Percentiles rank a stretch among this genome's conserved stretches.
These are phyloP conservation scores for Siniperca obscura DNA, from an alignment of 2,797 vertebrate genomes.

Conservation along the genomic window DNA sequence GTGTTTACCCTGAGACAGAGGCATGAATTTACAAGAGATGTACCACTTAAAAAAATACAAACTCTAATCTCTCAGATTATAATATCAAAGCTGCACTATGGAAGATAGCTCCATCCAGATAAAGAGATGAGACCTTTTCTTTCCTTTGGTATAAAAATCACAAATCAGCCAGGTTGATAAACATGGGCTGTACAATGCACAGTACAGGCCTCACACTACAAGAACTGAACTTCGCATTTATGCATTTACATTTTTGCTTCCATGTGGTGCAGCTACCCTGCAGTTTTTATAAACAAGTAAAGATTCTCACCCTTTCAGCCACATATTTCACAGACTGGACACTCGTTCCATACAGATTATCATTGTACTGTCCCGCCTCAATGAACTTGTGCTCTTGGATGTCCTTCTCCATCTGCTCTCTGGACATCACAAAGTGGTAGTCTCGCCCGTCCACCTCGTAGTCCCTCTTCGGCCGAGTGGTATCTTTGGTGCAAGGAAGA, in stretches of 20 bases:
- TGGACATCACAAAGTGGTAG: constrained; percentile 96
- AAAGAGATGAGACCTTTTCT: not conserved
- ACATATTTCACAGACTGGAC: constrained; percentile 98
- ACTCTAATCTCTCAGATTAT: not conserved
- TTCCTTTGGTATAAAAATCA: not conserved
- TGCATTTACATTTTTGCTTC: not conserved
- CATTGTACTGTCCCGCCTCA: constrained; percentile 98
- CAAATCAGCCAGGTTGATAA: not conserved
- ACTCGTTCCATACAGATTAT: constrained; percentile 97
- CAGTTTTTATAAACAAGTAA: not conserved
- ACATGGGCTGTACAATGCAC: not conserved
- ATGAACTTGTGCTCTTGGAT: constrained; percentile 99
- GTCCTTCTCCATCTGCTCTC: constrained; percentile 99
- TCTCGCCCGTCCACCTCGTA: constrained; percentile 97
- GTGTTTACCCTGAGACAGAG: constrained; percentile 93
- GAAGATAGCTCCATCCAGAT: not conserved
- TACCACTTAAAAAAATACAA: not conserved
- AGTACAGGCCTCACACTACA: not conserved
- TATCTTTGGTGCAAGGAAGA: constrained; percentile 84
- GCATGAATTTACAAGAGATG: constrained; percentile 16
- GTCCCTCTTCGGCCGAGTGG: constrained; percentile 93
- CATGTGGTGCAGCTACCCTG: not conserved
- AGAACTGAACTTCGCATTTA: not conserved
- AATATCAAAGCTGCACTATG: not conserved
- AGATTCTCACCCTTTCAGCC: constrained; percentile 92